Base-by-base conservation (phyloP, 2,797 vertebrate species). In the Cercopithecus petaurista region DNA sequence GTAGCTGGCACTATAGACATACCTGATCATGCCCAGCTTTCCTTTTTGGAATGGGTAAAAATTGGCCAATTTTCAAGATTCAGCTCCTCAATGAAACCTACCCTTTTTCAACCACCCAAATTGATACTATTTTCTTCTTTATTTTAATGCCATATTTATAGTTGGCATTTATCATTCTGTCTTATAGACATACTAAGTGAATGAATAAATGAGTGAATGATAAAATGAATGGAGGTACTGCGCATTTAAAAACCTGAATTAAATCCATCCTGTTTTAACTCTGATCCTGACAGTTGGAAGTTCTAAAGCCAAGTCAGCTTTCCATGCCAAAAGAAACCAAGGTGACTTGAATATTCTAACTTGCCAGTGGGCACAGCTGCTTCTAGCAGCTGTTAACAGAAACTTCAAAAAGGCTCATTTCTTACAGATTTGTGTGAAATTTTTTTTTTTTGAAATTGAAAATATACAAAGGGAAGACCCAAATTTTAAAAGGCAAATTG, bases 381-480 rank as follows among this genome's bases (percentile, higher is more conserved):
- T 92, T 36, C 30, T 7, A 91, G 87, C 82, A 97, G 77, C 82
- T 95, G 46, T 90, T 90, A 93, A 90, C 21, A 61, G 88, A 96
- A 86, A 75, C 39, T 94, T 96, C 67, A 72, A 50, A 97, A 95
- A 94, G 46, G 33, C 70, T 90, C 36, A 52, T 86, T 96, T 90
- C 77, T 97, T 55, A 79, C 52, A 96, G 52, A 95, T 64, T 76
- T 91, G 43, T 92, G 15, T 92, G 67, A 92, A 90, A 76, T 73
- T 89, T 28, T 80, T 81, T 80, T 81, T 30, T 75, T 88, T 39
- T 6, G 15, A 61, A 97, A 93, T 43, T 84, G 75, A 94, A 93
- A 93, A 93, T 92, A 33, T 93, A 92, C 13, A 88, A 95, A 89
- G 72, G 24, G 24, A 93, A 96, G n/a, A 77, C 33, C 57, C 19